Base-by-base conservation (phyloP, 2,113 vertebrate species). In the Rhynchomys soricoides region DNA sequence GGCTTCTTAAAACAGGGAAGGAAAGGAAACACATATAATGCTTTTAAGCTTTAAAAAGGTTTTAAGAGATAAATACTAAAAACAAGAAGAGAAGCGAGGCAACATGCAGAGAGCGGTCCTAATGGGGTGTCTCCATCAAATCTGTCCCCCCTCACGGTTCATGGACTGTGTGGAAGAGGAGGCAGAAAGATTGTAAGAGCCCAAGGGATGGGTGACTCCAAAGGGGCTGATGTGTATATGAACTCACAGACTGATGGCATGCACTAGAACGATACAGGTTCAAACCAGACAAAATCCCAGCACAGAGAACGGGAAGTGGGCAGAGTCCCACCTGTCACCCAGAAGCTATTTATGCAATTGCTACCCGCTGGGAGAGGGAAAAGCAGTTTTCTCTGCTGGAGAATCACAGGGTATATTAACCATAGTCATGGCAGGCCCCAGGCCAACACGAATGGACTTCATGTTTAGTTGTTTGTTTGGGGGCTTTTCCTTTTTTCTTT, bases 401-500 rank as follows among this genome's bases (percentile, higher is more conserved):
- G n/a, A 43, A 0, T 17, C n/a, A 26, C 3, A 7, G 11, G 21
- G 21, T n/a, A 0, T 15, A 57, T 24, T 21, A 82, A 26, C 55
- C 55, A 43, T 1, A 29, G 7, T 29, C n/a, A 29, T 16, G 37
- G 3, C 11, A 29, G 12, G 81, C 31, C 50, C 48, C 19, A 4
- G 31, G 34, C 57, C 81, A 83, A 29, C n/a, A 43, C 57, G 29
- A 55, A 83, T 5, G 7, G 59, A 29, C 24, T 43, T 83, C 57
- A 16, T 17, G n/a, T 4, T 82, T 82, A 26, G 37, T 59, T 82
- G 10, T 26, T 59, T 59, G 79, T 59, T 59, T 59, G 79, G 5
- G 52, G 24, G 37, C 11, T 7, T 40, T 40, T 82, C 6, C 26
- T 59, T 40, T 3, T 59, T 37, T 4, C 1, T 43, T 62, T 43